Evolutionary conservation across 2,888 invertebrate species (phyloP), one percentile per base, ranked within the genome.

Genomic region (Agonopterix arenella): DNA sequence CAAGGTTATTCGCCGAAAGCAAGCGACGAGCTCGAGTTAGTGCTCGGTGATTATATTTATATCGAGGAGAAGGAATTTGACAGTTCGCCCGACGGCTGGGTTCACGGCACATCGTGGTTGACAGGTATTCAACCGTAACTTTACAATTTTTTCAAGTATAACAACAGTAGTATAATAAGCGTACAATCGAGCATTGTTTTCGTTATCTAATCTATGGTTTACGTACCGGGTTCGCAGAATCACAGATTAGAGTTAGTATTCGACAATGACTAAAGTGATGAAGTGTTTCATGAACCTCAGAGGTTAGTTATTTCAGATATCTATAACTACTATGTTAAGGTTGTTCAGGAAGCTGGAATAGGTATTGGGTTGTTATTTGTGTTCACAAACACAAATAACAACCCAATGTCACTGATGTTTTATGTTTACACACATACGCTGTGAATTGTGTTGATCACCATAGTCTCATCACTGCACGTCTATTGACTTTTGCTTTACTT

Each of bases 21-120:
- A 77, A 92, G 92, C 50, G 97, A 97, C 74, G 97, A 97, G 78
- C 80, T 97, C 56, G 96, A 97, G 72, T 80, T 97, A 50, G 91
- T 95, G 54, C 93, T 94, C 47, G 97, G 96, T 3, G 97, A 97
- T 79, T 96, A 94, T 73, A 93, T 97, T 58, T 97, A 96, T 74
- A 90, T 97, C 48, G 93, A 93, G 60, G 91, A 93, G 62, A 94
- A 94, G 58, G 94, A 94, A 44, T 84, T 95, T 47, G 91, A 92
- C 48, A 92, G 84, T 58, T 94, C 95, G 2, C 90, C 93, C 0
- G 97, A 97, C 80, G 96, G 96, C 48, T 97, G 97, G 97, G 94
- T 95, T 36, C 93, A 94, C 65, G 97, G 97, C 36, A 93, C 92
- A 16, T 96, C 95, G 0, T 95, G 95, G 95, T 81, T 95, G 40